phyloP scores from a whole-genome alignment of 2,797 vertebrate species.

The Eulemur rubriventer region DNA sequence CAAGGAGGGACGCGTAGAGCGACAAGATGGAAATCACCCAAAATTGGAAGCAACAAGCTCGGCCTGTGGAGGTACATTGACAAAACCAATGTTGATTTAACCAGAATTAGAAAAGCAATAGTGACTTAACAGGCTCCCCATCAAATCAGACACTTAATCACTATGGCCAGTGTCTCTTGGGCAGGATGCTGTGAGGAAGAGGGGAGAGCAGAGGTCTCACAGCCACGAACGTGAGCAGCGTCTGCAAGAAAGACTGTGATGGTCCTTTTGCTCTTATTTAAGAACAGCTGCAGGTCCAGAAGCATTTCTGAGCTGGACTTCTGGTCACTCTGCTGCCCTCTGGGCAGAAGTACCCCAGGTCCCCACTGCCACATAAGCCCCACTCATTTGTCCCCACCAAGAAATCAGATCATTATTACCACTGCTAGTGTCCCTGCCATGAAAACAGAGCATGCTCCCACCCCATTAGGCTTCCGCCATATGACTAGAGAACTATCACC shows the following conservation, averaged over 20 bases:
- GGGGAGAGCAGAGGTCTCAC: not conserved
- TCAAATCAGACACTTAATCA: not conserved
- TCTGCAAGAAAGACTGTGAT: not conserved
- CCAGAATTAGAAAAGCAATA: slow-evolving; percentile 51
- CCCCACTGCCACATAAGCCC: not conserved
- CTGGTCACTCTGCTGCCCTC: not conserved
- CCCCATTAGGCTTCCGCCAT: not conserved
- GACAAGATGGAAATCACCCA: slow-evolving; percentile 51
- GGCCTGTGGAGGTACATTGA: not conserved
- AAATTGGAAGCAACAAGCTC: slow-evolving; percentile 52
- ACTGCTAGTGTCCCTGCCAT: rapidly evolving
- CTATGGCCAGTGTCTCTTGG: not conserved
- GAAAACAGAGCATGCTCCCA: not conserved
- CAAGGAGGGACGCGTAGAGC: not conserved
- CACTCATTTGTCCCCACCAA: not conserved
- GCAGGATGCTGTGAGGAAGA: not conserved
- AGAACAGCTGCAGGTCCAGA: not conserved
- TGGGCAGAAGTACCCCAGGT: not conserved
- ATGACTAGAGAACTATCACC: not conserved
- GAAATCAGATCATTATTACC: not conserved
- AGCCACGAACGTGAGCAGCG: rapidly evolving
- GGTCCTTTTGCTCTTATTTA: not conserved
- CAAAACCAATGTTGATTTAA: slow-evolving; percentile 37
- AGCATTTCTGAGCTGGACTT: not conserved
- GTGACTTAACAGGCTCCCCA: slow-evolving; percentile 8